phyloP scores from a whole-genome alignment of 1,140 invertebrate species.

The Zaprionus gabonicus region DNA sequence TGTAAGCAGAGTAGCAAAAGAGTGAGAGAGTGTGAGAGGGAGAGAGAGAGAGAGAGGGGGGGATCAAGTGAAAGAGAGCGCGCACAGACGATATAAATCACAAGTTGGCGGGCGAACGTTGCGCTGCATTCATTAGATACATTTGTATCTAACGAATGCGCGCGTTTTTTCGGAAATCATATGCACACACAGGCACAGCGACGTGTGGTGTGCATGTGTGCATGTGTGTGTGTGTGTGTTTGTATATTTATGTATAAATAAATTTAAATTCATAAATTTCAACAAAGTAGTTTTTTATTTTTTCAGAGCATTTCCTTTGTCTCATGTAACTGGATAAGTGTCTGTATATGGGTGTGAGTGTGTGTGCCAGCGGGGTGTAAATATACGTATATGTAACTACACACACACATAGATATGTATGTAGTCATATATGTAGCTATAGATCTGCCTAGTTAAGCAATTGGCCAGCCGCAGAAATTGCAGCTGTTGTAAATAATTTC shows the following conservation, averaged over 20 bases:
- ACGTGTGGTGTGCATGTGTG: background rate
- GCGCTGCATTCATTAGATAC: slow-evolving; percentile 66
- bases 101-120: slow-evolving; percentile 25
- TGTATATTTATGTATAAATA: slow-evolving; percentile 49
- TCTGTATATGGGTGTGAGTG: slow-evolving; percentile 19
- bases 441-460: slow-evolving; percentile 29
- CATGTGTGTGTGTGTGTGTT: slow-evolving; percentile 9
- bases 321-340: slow-evolving; percentile 64
- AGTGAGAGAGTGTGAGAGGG: background rate
- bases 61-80: slow-evolving; percentile 2
- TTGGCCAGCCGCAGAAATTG: slow-evolving; percentile 41
- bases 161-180: slow-evolving; percentile 40
- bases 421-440: background rate
- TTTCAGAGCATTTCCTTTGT: slow-evolving; percentile 67
- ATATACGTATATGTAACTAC: background rate
- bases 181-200: slow-evolving; percentile 24
- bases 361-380: slow-evolving; percentile 15
- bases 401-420: background rate
- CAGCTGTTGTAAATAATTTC: slow-evolving; percentile 39
- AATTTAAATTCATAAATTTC: slow-evolving; percentile 68
- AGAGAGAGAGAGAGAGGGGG: background rate
- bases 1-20: slow-evolving; percentile 5
- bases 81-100: slow-evolving; percentile 51
- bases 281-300: slow-evolving; percentile 44
- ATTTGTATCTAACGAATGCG: slow-evolving; percentile 65